A percentile compares a stretch with the other conserved stretches of the same genome.
These are phyloP conservation scores for Dynastes tityus DNA, from an alignment of 2,888 invertebrate species.

Conservation along the genomic window DNA sequence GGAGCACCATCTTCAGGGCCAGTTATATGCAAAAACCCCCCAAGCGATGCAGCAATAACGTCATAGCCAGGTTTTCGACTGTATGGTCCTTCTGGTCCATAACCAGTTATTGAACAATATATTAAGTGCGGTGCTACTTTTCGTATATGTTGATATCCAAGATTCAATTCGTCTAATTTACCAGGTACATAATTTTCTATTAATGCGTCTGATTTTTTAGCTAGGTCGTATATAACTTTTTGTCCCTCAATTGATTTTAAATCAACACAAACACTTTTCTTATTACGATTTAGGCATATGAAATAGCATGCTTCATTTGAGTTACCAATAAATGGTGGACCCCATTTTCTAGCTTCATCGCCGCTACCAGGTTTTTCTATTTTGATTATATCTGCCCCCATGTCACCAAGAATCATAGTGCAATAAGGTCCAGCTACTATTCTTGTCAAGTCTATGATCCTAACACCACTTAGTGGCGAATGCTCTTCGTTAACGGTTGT, in stretches of 20 bases:
- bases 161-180: slow-evolving; percentile 81
- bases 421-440: slow-evolving; percentile 96
- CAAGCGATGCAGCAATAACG: slow-evolving; percentile 94
- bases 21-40: slow-evolving; percentile 91
- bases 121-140: slow-evolving; percentile 84
- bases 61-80: slow-evolving; percentile 93
- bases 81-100: slow-evolving; percentile 91
- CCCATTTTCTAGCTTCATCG: slow-evolving; percentile 95
- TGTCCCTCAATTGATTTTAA: slow-evolving; percentile 81
- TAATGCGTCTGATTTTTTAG: slow-evolving; percentile 86
- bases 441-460: slow-evolving; percentile 86
- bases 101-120: slow-evolving; percentile 96
- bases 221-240: slow-evolving; percentile 80
- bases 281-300: slow-evolving; percentile 92
- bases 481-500: slow-evolving; percentile 58
- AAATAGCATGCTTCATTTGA: slow-evolving; percentile 86
- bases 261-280: slow-evolving; percentile 92
- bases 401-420: slow-evolving; percentile 93
- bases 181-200: slow-evolving; percentile 97
- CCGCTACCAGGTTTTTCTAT: slow-evolving; percentile 88
- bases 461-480: slow-evolving; percentile 78
- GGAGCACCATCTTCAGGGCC: slow-evolving; percentile 89
- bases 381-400: slow-evolving; percentile 95
- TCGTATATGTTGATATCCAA: slow-evolving; percentile 86
- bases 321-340: slow-evolving; percentile 84